Percentiles rank a stretch among this genome's conserved stretches.
These are phyloP conservation scores for Drosophila murphyi DNA, from an alignment of 1,140 invertebrate genomes.

Conservation along the genomic window DNA sequence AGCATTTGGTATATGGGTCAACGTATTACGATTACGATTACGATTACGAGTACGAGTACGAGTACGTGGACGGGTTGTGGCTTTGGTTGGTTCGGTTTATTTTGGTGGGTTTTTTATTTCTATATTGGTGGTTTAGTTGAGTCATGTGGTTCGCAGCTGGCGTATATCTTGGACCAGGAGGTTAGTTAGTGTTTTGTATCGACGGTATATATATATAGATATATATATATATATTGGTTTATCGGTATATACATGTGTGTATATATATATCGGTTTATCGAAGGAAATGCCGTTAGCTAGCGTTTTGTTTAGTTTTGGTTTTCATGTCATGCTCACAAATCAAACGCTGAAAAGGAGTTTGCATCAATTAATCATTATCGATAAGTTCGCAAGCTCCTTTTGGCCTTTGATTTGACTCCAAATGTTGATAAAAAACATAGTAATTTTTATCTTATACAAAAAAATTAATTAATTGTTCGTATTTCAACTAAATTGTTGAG, in stretches of 20 bases:
- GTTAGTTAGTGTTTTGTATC: constrained; percentile 53
- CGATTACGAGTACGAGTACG: constrained; percentile 35
- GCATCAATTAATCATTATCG: background rate
- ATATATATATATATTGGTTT: constrained; percentile 13
- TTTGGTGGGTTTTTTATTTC: constrained; percentile 37
- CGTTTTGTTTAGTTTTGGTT: constrained; percentile 9
- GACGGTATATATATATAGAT: constrained; percentile 22
- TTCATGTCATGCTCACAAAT: constrained; percentile 53
- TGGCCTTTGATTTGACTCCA: constrained; percentile 61
- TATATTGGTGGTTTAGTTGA: constrained; percentile 23
- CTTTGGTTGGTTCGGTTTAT: constrained; percentile 39
- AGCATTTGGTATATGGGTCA: constrained; percentile 53
- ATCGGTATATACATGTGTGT: background rate
- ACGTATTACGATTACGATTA: constrained; percentile 44
- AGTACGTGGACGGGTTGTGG: constrained; percentile 46
- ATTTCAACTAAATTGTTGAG: constrained; percentile 26
- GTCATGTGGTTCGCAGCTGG: constrained; percentile 46
- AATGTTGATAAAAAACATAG: constrained; percentile 84
- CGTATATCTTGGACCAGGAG: constrained; percentile 61
- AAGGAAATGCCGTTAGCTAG: constrained; percentile 31
- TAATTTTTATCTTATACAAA: constrained; percentile 84
- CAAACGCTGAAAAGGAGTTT: constrained; percentile 61
- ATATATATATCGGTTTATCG: constrained; percentile 4
- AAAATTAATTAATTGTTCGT: constrained; percentile 70
- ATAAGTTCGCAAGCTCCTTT: constrained; percentile 49